Percentiles rank a stretch among this genome's conserved stretches.
phyloP scores from a whole-genome alignment of 2,888 invertebrate genomes.

The Agrotis ipsilon region DNA sequence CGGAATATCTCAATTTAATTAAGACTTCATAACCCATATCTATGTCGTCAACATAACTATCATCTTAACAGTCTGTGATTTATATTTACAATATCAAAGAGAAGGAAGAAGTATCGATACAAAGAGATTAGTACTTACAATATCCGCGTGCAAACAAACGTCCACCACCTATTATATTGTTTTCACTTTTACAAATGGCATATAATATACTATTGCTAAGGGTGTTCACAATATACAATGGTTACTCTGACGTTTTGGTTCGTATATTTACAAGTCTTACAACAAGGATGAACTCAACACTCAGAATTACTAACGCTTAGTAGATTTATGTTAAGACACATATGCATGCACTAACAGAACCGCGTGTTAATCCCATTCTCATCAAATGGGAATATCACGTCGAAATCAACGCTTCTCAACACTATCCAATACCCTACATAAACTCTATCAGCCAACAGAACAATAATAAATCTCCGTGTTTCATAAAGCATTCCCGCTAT shows the following conservation, averaged over 20 bases:
- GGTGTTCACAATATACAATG: constrained; percentile 75
- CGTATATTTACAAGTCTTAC: constrained; percentile 74
- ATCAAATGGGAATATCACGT: constrained; percentile 36
- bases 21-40: constrained; percentile 88
- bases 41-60: constrained; percentile 82
- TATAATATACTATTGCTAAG: constrained; percentile 70
- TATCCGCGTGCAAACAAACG: constrained; percentile 63
- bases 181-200: constrained; percentile 74
- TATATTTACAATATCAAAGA: constrained; percentile 85
- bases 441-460: constrained; percentile 66
- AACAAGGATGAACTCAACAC: constrained; percentile 67
- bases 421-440: constrained; percentile 59
- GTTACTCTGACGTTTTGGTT: constrained; percentile 67
- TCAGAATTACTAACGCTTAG: constrained; percentile 60
- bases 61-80: constrained; percentile 78
- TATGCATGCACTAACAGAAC: constrained; percentile 69
- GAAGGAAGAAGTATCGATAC: constrained; percentile 86
- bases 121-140: constrained; percentile 76
- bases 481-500: constrained; percentile 48
- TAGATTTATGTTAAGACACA: constrained; percentile 68
- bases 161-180: constrained; percentile 67
- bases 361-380: constrained; percentile 44
- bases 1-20: constrained; percentile 90
- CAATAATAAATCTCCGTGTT: constrained; percentile 62
- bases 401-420: constrained; percentile 51